Evolutionary conservation across 2,888 invertebrate genomes (phyloP).

Genomic region (Mongoloraphidia duomilia): DNA sequence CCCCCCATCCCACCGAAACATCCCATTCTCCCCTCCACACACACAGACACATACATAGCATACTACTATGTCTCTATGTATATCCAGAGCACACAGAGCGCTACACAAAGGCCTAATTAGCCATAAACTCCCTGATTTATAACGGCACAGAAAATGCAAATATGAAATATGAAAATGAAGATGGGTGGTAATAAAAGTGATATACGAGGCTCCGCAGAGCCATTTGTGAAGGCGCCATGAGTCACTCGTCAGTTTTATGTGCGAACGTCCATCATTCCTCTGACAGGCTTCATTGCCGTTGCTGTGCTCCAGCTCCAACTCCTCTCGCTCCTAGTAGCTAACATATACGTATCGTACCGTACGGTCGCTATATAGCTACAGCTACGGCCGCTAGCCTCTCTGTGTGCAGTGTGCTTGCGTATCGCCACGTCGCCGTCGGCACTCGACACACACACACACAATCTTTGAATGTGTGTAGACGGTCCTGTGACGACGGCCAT

Average conservation of each 20-base stretch:
- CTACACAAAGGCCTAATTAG: constrained; percentile 38
- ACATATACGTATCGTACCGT: no score
- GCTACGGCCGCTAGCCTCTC: no score
- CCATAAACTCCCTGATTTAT: constrained; percentile 50
- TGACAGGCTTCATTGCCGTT: constrained; percentile 46
- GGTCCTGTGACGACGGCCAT: no score
- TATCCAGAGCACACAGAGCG: no score
- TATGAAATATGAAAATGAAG: constrained; percentile 44
- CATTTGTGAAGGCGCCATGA: constrained; percentile 53
- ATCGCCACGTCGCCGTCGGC: no score
- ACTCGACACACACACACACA: no score
- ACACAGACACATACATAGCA: constrained; percentile 30
- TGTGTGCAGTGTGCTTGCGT: no score
- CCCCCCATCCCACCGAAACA: constrained; percentile 14
- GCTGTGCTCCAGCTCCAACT: no score
- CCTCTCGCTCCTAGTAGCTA: no score
- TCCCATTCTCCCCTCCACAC: constrained; percentile 14
- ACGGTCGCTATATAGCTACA: no score
- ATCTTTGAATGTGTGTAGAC: no score
- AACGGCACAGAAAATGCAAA: constrained; percentile 44
- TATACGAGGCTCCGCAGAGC: constrained; percentile 64
- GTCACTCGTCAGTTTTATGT: constrained; percentile 63
- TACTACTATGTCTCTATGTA: no score
- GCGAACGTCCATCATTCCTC: constrained; percentile 53
- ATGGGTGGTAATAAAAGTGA: constrained; percentile 62